A percentile compares a stretch with the other conserved stretches of the same genome.
phyloP scores from a whole-genome alignment of 2,797 vertebrate genomes.

The Aratinga solstitialis region DNA sequence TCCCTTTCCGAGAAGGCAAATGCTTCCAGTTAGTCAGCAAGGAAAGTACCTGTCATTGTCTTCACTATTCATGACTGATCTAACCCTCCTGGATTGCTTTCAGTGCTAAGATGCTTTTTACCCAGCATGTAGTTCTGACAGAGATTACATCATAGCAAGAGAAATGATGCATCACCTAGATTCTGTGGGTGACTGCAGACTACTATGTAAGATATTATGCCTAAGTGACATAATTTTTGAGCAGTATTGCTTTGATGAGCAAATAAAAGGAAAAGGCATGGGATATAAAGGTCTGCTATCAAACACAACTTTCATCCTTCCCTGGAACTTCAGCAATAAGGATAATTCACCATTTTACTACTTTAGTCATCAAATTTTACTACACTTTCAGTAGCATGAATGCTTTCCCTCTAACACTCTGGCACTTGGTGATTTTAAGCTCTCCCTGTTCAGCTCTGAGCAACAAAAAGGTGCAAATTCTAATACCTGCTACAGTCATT shows the following conservation, averaged over 20 bases:
- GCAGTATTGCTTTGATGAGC: background rate
- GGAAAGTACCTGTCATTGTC: background rate
- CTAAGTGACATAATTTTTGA: background rate
- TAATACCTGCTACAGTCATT: slow-evolving; percentile 23
- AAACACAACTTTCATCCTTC: background rate
- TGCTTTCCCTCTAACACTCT: background rate
- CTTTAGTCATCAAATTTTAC: slow-evolving; percentile 22
- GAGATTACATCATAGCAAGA: background rate
- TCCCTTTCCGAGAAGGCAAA: background rate
- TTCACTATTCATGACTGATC: background rate
- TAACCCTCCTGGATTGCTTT: background rate
- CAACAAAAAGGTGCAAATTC: slow-evolving; percentile 20
- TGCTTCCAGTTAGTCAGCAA: background rate
- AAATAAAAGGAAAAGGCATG: slow-evolving; percentile 7
- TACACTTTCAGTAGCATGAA: slow-evolving; percentile 17
- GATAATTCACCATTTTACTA: slow-evolving; percentile 12
- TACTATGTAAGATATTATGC: background rate
- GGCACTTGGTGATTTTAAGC: slow-evolving; percentile 16
- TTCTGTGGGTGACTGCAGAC: background rate
- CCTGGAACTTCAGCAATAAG: background rate
- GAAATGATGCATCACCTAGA: background rate
- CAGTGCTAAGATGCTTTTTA: background rate
- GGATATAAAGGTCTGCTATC: background rate
- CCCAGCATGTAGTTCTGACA: background rate
- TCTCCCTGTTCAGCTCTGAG: slow-evolving; percentile 7